Evolutionary conservation across 2,888 invertebrate species (phyloP), one percentile per base, ranked within the genome.

Genomic region (Tryphoninae sp.): DNA sequence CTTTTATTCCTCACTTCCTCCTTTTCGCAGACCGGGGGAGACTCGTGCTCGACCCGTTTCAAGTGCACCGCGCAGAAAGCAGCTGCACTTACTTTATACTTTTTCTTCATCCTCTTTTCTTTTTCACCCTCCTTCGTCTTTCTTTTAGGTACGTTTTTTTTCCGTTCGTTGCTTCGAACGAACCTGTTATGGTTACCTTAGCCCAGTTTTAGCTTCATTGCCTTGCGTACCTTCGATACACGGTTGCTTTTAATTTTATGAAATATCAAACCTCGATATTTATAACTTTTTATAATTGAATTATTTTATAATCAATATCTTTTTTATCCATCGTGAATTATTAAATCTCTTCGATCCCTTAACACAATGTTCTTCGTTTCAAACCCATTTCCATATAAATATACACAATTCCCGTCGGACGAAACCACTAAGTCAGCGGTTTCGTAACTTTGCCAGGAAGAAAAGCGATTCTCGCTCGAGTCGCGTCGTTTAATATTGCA

Each of bases 1-100:
- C 67, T 59, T 76, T 68, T 76, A 59, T 65, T 79, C 69, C 62
- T 79, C 55, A 74, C 74, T 79, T 79, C 62, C 69, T 79, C 74
- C 75, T 79, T 74, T 74, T 72, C 72, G 19, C 26, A 9, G 40
- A 42, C 53, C 68, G 45, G 58, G 26, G 45, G 58, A 26, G 64
- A 74, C 79, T 79, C 74, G 79, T 79, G 79, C 65, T 69, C 62
- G 64, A 40, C 45, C 58, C 68, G 74, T 58, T 68, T 79, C 64
- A 58, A 62, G 74, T 73, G 33, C 55, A 74, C 74, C 69, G 74
- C 74, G 67, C 74, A 33, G 62, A 61, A 62, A 51, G 58, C 79
- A 74, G 79, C 62, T 79, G 74, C 75, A 51, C 58, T 67, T 76
- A 55, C 42, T 64, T 59, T 62, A 45, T 45, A 13, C n/a, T 49